Base-by-base conservation (phyloP, 2,797 vertebrate genomes). In the Dendrocincla tyrannina region DNA sequence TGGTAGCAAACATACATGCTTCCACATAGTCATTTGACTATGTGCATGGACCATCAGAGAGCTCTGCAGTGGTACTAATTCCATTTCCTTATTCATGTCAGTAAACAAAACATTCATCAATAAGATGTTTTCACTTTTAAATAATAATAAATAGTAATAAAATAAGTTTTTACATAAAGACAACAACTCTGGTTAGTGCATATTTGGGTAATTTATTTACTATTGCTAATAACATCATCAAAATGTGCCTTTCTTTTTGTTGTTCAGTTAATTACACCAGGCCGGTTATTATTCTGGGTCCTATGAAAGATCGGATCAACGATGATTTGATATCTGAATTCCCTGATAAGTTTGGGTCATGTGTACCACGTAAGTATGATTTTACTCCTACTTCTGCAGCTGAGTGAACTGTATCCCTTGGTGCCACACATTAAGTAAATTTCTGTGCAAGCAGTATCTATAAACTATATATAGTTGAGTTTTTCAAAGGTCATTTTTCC, bases 241-340 rank as follows among this genome's bases (percentile, higher is more conserved):
- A 85, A 62, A 52, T 88, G 11, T 83, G 66, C 56, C 55, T 88
- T 95, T 92, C n/a, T 69, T 81, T 95, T 63, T 95, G 62, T 80
- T 80, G 69, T 94, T 72, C 97, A 99, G 99, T 99, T 97, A 98
- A 97, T 97, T 99, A 99, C 79, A 99, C 99, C 94, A 98, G 99
- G 89, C 99, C 99, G 0, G 98, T 99, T 94, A 99, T 99, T 92
- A 99, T 99, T 96, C 98, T 99, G 63, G 99, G 99, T 52, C 99
- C 99, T 17, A 99, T 99, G 99, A 99, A 99, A 97, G 99, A 99
- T 97, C 98, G 99, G 84, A 98, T 99, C 97, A 99, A 99, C 11
- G 99, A 99, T 37, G 99, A 99, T 96, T 98, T 99, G 95, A 99
- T 99, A 98, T 99, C 99, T 13, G 99, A 99, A 96, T 99, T 99